These are phyloP conservation scores for Myiozetetes cayanensis DNA, from an alignment of 2,113 vertebrate genomes.

Conservation along the genomic window DNA sequence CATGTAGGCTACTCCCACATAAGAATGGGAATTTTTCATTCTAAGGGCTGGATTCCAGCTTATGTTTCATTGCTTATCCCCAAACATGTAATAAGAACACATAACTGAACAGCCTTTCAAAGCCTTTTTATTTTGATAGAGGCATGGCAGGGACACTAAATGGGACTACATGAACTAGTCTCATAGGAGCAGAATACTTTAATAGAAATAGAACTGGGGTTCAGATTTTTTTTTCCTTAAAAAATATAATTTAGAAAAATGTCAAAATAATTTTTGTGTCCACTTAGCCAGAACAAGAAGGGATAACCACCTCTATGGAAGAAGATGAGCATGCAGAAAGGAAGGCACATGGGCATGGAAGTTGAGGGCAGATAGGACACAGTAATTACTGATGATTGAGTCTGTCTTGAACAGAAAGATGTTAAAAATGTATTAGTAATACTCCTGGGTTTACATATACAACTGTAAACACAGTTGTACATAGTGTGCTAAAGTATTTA, in stretches of 20 bases:
- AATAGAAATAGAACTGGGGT: not conserved
- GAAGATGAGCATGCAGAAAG: not conserved
- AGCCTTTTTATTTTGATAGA: not conserved
- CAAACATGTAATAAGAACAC: not conserved
- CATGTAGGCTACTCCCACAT: not conserved
- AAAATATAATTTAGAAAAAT: not conserved
- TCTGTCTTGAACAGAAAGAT: not conserved
- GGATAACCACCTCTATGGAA: not conserved
- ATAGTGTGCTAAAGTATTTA: not conserved
- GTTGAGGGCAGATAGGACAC: not conserved
- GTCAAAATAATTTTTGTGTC: not conserved
- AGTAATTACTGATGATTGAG: not conserved
- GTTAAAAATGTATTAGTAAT: not conserved
- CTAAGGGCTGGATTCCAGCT: not conserved
- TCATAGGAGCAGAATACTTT: not conserved
- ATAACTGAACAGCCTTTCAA: not conserved
- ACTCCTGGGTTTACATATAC: not conserved
- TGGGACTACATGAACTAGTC: not conserved
- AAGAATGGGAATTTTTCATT: not conserved
- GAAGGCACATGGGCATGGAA: not conserved
- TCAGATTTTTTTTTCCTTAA: not conserved
- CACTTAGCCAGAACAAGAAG: not conserved
- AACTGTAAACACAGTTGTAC: not conserved
- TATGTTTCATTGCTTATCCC: not conserved
- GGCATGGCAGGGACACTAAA: not conserved